These are phyloP conservation scores for Oscheius sp. DNA, from an alignment of 2,888 invertebrate genomes.

Conservation along the genomic window DNA sequence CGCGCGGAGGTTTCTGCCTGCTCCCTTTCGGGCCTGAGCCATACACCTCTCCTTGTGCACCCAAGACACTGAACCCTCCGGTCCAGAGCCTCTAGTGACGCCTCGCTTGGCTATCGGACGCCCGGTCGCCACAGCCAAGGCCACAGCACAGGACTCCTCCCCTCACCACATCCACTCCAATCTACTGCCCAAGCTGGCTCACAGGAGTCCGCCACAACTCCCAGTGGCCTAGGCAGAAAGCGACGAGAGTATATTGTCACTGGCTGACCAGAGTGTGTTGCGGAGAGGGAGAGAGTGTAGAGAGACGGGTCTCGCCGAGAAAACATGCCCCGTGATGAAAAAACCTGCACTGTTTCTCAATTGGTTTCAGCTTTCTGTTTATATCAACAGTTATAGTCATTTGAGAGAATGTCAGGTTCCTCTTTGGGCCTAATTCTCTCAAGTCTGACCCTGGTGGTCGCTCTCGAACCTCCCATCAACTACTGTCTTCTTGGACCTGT, in stretches of 20 bases:
- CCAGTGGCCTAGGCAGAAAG: constrained; percentile 39
- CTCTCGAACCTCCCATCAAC: constrained; percentile 13
- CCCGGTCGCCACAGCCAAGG: constrained; percentile 59
- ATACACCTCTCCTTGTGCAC: constrained; percentile 64
- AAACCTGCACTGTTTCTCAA: not conserved
- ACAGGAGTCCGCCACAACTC: constrained; percentile 62
- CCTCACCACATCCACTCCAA: constrained; percentile 60
- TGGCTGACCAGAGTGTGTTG: not conserved
- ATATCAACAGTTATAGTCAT: not conserved
- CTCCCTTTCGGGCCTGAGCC: constrained; percentile 70
- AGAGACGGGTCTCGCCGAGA: not conserved
- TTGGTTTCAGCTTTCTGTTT: not conserved
- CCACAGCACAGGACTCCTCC: constrained; percentile 53
- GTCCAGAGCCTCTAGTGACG: constrained; percentile 57
- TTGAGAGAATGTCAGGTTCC: not conserved
- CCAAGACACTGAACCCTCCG: constrained; percentile 55
- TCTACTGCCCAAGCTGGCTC: constrained; percentile 63
- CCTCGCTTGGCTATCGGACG: constrained; percentile 62
- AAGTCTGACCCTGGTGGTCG: not conserved
- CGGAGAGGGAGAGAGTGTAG: not conserved
- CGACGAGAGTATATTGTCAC: not conserved
- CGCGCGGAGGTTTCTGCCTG: constrained; percentile 68
- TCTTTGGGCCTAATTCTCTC: constrained; percentile 10
- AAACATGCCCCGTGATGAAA: not conserved
- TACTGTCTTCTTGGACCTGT: not conserved